Base-by-base conservation (phyloP, 2,888 invertebrate genomes). In the Itoplectis maculator region DNA sequence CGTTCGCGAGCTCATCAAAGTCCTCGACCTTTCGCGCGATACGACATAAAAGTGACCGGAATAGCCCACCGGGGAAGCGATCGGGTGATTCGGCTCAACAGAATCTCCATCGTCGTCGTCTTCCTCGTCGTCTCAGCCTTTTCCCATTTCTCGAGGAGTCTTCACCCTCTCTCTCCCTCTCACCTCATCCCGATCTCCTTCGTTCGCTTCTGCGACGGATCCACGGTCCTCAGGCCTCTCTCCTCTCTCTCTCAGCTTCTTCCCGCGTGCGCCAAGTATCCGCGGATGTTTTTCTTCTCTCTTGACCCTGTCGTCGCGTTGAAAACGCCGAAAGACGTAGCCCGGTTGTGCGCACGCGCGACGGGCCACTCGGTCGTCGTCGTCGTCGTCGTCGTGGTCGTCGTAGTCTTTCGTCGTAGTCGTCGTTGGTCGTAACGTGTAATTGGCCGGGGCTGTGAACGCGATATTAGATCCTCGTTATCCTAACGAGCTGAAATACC, bases 401-500 rank as follows among this genome's bases (percentile, higher is more conserved):
- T 65, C 65, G 69, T 72, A 23, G 73, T 86, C 85, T n/a, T 29
- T 29, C 29, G 77, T 77, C 79, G 56, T 66, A 56, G 69, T 73
- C 15, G 74, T 86, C 85, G 88, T 86, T 86, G 86, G 69, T 88
- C 89, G 90, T 88, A 86, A 87, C 90, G 89, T 89, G 90, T 92
- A 92, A 92, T 92, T 92, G 92, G 92, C 88, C 87, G 83, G 89
- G 89, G 87, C 90, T 88, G 91, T 88, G 90, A 90, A 89, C 90
- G 90, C 89, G 91, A 92, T 92, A 92, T 92, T 92, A 92, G 92
- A 91, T 92, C 90, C 92, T 92, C 92, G 92, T 92, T 92, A 92
- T 90, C 91, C 92, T 92, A 92, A 92, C 92, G 92, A 92, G 91
- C 91, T 90, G 88, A 90, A 92, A 92, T 92, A 90, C 89, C 87